phyloP scores from a whole-genome alignment of 2,888 invertebrate genomes.

The Neelides folsomi region DNA sequence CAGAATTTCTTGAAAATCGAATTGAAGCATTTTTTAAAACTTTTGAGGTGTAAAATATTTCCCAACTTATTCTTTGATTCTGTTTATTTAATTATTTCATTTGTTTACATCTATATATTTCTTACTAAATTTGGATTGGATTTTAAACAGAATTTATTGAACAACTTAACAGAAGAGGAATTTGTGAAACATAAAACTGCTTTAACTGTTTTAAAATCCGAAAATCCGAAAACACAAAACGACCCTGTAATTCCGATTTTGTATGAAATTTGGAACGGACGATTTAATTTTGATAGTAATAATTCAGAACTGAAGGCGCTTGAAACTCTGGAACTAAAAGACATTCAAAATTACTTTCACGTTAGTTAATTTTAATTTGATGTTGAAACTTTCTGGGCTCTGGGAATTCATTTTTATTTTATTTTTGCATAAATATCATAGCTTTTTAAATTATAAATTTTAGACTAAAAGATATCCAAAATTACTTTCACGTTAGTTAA shows the following conservation, averaged over 20 bases:
- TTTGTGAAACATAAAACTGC: conserved; percentile 72
- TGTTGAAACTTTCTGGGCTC: neutral
- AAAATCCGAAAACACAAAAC: conserved; percentile 76
- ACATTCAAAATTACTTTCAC: conserved; percentile 66
- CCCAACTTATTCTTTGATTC: neutral
- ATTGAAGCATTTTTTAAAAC: conserved; percentile 74
- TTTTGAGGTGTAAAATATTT: conserved; percentile 49
- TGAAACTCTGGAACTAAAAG: conserved; percentile 60
- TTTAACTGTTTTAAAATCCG: conserved; percentile 63
- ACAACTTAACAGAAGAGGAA: conserved; percentile 64
- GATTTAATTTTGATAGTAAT: conserved; percentile 82
- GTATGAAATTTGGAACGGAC: conserved; percentile 68
- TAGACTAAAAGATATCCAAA: too few species aligned
- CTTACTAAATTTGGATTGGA: too few species aligned
- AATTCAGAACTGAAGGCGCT: conserved; percentile 71
- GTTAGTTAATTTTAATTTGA: conserved; percentile 46
- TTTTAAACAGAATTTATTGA: conserved; percentile 51
- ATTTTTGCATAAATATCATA: too few species aligned
- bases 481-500: too few species aligned
- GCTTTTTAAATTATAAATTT: too few species aligned
- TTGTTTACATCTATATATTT: too few species aligned
- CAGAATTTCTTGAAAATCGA: conserved; percentile 66
- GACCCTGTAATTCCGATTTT: conserved; percentile 60
- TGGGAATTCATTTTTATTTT: too few species aligned
- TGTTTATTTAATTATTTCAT: too few species aligned